Percentiles rank a stretch among this genome's conserved stretches.
Conservation (phyloP, 2,888 invertebrate species). For the Synanthedon vespiformis region DNA sequence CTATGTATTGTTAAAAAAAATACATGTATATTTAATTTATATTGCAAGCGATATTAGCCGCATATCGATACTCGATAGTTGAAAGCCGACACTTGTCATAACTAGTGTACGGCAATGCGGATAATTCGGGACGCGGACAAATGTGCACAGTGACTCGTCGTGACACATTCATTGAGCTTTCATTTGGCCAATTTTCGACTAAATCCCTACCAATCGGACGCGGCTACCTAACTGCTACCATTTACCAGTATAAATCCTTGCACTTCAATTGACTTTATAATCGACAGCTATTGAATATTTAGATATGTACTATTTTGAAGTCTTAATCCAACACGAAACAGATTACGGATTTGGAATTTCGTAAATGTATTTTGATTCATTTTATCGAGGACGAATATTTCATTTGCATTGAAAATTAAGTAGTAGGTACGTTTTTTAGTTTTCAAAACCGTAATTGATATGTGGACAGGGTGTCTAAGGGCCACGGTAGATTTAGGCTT, state of each 20-base stretch:
- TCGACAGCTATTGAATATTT: neutral
- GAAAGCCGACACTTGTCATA: slow-evolving; percentile 18
- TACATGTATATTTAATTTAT: too few species aligned
- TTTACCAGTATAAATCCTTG: slow-evolving; percentile 40
- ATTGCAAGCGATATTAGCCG: neutral
- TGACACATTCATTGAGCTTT: slow-evolving; percentile 69
- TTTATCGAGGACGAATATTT: too few species aligned
- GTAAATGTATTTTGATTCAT: too few species aligned
- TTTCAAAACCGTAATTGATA: too few species aligned
- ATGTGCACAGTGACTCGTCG: slow-evolving; percentile 57
- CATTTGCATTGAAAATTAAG: too few species aligned
- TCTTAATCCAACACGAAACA: too few species aligned
- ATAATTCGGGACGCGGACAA: slow-evolving; percentile 64
- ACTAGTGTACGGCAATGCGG: slow-evolving; percentile 60
- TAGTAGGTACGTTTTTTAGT: too few species aligned
- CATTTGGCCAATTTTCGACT: slow-evolving; percentile 67
- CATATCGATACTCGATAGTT: neutral
- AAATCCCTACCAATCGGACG: slow-evolving; percentile 59
- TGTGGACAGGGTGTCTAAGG: too few species aligned
- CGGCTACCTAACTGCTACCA: slow-evolving; percentile 37
- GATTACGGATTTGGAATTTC: too few species aligned
- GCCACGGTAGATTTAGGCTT: too few species aligned
- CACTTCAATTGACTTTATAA: slow-evolving; percentile 9
- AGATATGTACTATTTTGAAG: too few species aligned
- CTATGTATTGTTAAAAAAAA: too few species aligned